Base-by-base conservation (phyloP, 2,797 vertebrate genomes). In the Champsocephalus esox region DNA sequence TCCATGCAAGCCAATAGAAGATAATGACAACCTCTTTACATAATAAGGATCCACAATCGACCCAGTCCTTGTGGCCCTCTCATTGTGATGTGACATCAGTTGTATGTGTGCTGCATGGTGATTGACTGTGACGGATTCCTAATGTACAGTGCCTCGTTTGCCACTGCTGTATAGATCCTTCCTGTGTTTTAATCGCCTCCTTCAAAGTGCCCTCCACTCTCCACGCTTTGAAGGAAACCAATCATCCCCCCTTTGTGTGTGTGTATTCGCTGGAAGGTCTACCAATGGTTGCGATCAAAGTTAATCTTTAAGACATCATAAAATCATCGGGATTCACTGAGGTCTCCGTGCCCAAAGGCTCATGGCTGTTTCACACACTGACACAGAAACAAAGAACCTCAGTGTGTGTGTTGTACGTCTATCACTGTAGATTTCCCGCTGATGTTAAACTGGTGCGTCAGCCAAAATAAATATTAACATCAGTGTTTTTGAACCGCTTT, bases 21-120 rank as follows among this genome's bases (percentile, higher is more conserved):
- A 81, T 71, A 52, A 62, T 3, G 49, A 55, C 70, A 70, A 46
- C 67, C 69, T 80, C 74, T 84, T 41, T 8, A 77, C 73, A 74
- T 79, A 84, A 82, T 52, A 48, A 77, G 68, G 70, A 86, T 72
- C 43, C 41, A 13, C 45, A 60, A 16, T 82, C 84, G 89, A 92
- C 89, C 90, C 91, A 89, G 92, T 92, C 90, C 92, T 77, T 16
- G 81, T 58, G 62, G 71, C 67, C 77, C 75, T 64, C 74, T 85
- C 92, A 83, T 89, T 61, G 3, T 55, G 71, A 67, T 55, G 74
- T 84, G 79, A 84, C 83, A 58, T 83, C 88, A 87, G 77, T 72
- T 70, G 51, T 88, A 66, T 66, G 58, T 86, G 72, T 66, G 57
- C 83, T 71, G 77, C 77, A 51, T 69, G 51, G 65, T 87, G 83